These are phyloP conservation scores for Catamblyrhynchus diadema DNA, from an alignment of 2,797 vertebrate species.

Conservation along the genomic window DNA sequence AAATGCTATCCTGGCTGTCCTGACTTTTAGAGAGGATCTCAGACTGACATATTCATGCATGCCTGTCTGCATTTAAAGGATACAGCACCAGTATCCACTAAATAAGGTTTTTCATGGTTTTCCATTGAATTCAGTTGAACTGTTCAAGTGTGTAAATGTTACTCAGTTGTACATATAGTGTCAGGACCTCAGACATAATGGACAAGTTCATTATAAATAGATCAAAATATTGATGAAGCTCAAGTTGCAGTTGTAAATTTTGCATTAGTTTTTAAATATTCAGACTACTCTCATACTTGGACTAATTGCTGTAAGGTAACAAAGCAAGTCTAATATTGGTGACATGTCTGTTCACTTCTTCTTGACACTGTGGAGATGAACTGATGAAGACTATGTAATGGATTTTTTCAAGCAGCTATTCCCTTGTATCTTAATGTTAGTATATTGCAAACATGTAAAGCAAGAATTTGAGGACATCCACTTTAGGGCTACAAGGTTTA, in stretches of 20 bases:
- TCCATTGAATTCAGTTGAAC: neutral
- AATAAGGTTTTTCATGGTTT: neutral
- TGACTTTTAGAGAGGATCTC: neutral
- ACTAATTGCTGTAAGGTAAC: neutral
- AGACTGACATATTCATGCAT: neutral
- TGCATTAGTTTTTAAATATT: constrained; percentile 40
- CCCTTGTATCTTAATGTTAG: neutral
- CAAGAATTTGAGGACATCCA: neutral
- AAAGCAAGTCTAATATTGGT: constrained; percentile 30
- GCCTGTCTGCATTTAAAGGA: neutral
- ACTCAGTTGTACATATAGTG: neutral
- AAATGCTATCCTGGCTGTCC: neutral
- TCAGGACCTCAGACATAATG: neutral
- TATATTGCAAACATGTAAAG: neutral
- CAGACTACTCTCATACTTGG: neutral
- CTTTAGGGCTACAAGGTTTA: neutral
- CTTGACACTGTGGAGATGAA: neutral
- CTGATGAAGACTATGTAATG: neutral
- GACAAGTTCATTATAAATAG: constrained; percentile 43
- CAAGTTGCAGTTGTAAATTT: neutral
- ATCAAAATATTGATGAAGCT: neutral
- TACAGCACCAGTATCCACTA: neutral
- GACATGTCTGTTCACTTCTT: neutral
- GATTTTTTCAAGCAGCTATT: neutral
- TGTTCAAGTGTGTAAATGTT: neutral